These are phyloP conservation scores for Nephrotoma flavescens DNA, from an alignment of 2,888 invertebrate species.

Conservation along the genomic window DNA sequence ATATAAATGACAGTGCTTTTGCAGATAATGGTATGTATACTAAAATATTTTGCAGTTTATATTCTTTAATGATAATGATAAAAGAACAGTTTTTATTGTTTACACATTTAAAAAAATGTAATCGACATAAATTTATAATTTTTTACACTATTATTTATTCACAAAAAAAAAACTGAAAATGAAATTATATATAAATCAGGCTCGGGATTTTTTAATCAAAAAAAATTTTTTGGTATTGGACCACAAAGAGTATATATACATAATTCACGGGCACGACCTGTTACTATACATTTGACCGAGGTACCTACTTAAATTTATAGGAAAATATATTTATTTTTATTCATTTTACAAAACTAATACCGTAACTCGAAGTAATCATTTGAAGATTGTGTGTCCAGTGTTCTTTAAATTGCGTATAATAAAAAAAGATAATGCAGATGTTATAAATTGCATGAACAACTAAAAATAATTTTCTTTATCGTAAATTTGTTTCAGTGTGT, in stretches of 20 bases:
- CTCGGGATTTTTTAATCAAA: slow-evolving; percentile 3
- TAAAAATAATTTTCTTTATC: background rate
- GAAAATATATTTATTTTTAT: background rate
- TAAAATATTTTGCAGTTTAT: background rate
- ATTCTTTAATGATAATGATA: background rate
- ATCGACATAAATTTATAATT: background rate
- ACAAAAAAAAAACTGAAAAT: background rate
- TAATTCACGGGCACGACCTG: slow-evolving; percentile 4
- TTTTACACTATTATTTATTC: background rate
- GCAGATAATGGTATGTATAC: slow-evolving; percentile 10
- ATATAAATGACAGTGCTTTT: slow-evolving; percentile 11
- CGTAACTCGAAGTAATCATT: background rate
- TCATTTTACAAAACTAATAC: background rate
- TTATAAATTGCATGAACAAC: background rate
- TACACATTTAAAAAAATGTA: background rate
- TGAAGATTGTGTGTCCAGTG: background rate
- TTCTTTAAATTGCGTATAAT: background rate
- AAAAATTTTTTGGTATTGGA: slow-evolving; percentile 7
- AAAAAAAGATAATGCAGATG: background rate
- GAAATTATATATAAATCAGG: background rate
- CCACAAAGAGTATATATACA: slow-evolving; percentile 5
- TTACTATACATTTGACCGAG: slow-evolving; percentile 7
- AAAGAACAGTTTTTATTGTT: background rate
- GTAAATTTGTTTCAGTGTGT: background rate
- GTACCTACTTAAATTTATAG: background rate